A percentile compares a stretch with the other conserved stretches of the same genome.
Conservation (phyloP, 37 sponge, comb jelly and placozoan genomes). For the Aphrocallistes beatrix region DNA sequence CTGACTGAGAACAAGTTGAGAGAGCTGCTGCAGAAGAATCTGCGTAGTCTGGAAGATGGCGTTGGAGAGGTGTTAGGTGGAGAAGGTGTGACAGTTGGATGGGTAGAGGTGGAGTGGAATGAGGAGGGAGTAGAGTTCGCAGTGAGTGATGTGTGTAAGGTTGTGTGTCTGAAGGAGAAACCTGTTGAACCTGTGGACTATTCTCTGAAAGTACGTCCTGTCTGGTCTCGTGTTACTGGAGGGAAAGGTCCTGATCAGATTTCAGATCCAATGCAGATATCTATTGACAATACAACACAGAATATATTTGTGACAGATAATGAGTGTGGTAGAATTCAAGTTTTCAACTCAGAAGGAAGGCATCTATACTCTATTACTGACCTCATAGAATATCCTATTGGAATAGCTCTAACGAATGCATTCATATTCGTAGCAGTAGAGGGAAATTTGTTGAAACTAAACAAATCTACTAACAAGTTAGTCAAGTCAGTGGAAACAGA, state of each 20-base stretch:
- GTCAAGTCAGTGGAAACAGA: constrained; percentile 4
- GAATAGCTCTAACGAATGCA: not conserved
- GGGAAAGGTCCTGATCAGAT: not conserved
- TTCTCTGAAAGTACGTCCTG: constrained; percentile 6
- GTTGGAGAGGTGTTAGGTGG: not conserved
- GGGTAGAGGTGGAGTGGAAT: constrained; percentile 7
- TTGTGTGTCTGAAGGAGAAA: constrained; percentile 7
- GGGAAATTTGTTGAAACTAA: not conserved
- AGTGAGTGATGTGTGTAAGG: not conserved
- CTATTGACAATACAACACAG: not conserved
- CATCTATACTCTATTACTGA: not conserved
- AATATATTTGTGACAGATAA: not conserved
- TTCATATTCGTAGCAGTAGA: not conserved
- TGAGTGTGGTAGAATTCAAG: not conserved
- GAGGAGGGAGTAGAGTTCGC: not conserved
- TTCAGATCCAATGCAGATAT: not conserved
- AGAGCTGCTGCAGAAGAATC: too few species aligned
- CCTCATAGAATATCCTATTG: not conserved
- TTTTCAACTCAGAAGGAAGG: not conserved
- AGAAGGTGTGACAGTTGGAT: not conserved
- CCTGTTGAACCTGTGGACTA: not conserved
- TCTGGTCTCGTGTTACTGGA: constrained; percentile 15
- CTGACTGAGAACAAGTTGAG: too few species aligned
- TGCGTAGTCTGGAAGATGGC: too few species aligned
- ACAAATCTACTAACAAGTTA: not conserved